Base-by-base conservation (phyloP, 2,888 invertebrate species). In the Cenopis cana region DNA sequence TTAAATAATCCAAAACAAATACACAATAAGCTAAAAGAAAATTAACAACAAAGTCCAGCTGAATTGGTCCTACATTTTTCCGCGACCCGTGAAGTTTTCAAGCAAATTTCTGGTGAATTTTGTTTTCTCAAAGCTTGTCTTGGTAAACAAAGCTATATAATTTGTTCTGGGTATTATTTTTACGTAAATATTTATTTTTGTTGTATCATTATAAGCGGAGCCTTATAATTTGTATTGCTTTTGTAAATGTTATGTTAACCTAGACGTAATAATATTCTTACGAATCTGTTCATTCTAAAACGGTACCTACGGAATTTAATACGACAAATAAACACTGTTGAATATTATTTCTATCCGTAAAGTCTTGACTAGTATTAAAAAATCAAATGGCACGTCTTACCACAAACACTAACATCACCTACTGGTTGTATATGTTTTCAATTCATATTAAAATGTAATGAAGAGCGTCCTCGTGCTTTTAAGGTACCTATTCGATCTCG, bases 61-160 rank as follows among this genome's bases (percentile, higher is more conserved):
- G 18, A 18, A 46, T 61, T 46, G 41, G 18, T 36, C n/a, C 3
- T 57, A 52, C 8, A 24, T 38, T 56, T 29, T 46, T 61, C 41
- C 41, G 14, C 49, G 11, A 29, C 17, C 33, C 38, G 10, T 18
- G 18, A 70, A 70, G 59, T 59, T 70, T 54, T 18, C 18, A 2
- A 33, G 52, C 12, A n/a, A 68, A n/a, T n/a, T n/a, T n/a, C 33
- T 70, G 64, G 59, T 57, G 69, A 55, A 69, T 70, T 65, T 64
- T 52, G 24, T 65, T 70, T 69, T 18, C 52, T 4, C 38, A 18
- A 41, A 41, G 3, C 57, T 59, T 20, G 64, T 59, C 38, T 64
- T 33, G 24, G 62, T 56, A 69, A 64, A 38, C 9, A 57, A 62
- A 41, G 4, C 5, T 33, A 60, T 46, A 38, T 18, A 52, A 68